These are phyloP conservation scores for Gymnorhina tibicen DNA, from an alignment of 2,113 vertebrate species.

Conservation along the genomic window DNA sequence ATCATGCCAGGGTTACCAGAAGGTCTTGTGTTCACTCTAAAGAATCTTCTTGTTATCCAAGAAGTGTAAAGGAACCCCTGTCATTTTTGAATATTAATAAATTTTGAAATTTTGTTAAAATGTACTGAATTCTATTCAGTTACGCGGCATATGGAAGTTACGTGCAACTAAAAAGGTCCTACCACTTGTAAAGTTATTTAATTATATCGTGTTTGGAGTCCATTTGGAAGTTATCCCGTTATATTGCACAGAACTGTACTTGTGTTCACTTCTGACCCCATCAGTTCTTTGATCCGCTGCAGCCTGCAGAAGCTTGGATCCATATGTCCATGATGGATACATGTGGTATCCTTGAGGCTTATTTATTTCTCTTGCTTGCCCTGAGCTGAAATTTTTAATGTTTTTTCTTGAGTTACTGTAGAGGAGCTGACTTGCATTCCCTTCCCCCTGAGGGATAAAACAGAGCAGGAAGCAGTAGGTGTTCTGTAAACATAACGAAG, in stretches of 20 bases:
- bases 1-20: background rate
- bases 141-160: background rate
- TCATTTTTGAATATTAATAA: background rate
- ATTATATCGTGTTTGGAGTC: background rate
- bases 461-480: constrained; percentile 5
- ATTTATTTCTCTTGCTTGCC: background rate
- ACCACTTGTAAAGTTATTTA: background rate
- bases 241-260: background rate
- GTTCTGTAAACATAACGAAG: constrained; percentile 3
- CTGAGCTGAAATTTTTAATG: background rate
- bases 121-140: background rate
- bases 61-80: background rate
- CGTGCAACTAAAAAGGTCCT: background rate
- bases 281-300: background rate
- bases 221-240: background rate
- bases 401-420: background rate
- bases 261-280: background rate
- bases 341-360: background rate
- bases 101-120: background rate
- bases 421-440: background rate
- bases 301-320: background rate
- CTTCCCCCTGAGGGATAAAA: background rate
- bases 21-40: background rate
- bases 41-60: background rate
- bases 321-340: background rate